Evolutionary conservation across 2,113 vertebrate species (phyloP), one percentile per base, ranked within the genome.

Genomic region (Poeciliopsis occidentalis): DNA sequence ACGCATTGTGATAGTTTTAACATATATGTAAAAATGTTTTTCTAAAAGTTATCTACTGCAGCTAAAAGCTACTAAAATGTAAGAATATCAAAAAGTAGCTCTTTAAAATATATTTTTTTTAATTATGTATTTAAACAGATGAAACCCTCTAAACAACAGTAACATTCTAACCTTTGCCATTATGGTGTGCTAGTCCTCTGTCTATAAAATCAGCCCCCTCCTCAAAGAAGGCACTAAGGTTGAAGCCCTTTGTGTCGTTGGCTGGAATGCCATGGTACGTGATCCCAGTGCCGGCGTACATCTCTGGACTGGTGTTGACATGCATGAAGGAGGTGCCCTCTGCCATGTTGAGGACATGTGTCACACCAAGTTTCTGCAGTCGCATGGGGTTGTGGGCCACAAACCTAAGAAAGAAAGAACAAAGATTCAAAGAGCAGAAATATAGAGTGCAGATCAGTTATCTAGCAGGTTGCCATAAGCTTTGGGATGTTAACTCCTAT

Each of bases 291-390:
- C 96, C 97, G 69, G 95, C 89, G 78, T 99, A 99, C 93, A 97
- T 99, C 60, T 95, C 96, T n/a, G 93, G 94, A 8, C 90, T 97
- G 75, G 98, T 99, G 93, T 99, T 99, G 86, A 99, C 98, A 0
- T 99, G 98, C 98, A 99, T 99, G 91, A 99, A 99, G 63, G 97
- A 99, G 88, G 95, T 97, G 66, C 98, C 98, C 85, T 99, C 98
- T 0, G 98, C 98, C 8, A 96, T 95, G 17, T 99, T 99, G 75
- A 99, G 94, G 86, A 99, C 90, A 0, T 99, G 98, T 15, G 97
- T 99, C 92, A 99, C 97, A 8, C 97, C 97, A 24, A 98, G 91
- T 26, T 90, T 96, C 93, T 98, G 96, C 85, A 99, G 92, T 70
- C 93, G 95, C 91, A 93, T 92, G 19, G 96, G 92, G 88, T 99